Evolutionary conservation across 2,113 vertebrate genomes (phyloP).

Genomic region (Cottus gobio): DNA sequence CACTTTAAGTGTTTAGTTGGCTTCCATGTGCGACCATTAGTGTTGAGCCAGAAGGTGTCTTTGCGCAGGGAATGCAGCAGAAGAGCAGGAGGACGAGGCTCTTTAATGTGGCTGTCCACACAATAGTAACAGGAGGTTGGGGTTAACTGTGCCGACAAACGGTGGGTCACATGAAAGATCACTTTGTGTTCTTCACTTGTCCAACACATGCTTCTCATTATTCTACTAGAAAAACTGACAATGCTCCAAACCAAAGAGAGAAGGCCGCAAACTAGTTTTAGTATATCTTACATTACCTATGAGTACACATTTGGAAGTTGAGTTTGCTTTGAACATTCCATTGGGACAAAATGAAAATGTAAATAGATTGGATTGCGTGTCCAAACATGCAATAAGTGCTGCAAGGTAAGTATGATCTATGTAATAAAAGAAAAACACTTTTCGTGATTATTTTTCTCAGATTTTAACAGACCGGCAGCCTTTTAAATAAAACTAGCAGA

Average conservation of each 20-base stretch:
- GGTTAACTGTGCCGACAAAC: conserved; percentile 87
- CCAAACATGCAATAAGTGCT: conserved; percentile 57
- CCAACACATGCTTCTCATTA: conserved; percentile 92
- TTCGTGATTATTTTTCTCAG: conserved; percentile 29
- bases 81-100: conserved; percentile 31
- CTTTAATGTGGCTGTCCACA: conserved; percentile 74
- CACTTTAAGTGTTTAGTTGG: conserved; percentile 21
- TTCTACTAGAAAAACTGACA: conserved; percentile 89
- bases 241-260: conserved; percentile 85
- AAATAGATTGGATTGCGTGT: conserved; percentile 68
- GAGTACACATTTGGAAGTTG: conserved; percentile 57
- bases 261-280: conserved; percentile 62
- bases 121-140: conserved; percentile 85
- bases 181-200: conserved; percentile 86
- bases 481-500: conserved; percentile 41
- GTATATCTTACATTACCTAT: conserved; percentile 70
- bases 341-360: conserved; percentile 54
- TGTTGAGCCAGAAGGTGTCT: conserved; percentile 2
- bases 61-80: background rate
- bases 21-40: conserved; percentile 28
- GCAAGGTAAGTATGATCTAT: conserved; percentile 56
- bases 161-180: conserved; percentile 90
- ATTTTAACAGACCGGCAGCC: conserved; percentile 16
- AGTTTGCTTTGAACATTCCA: conserved; percentile 53
- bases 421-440: conserved; percentile 63